These are phyloP conservation scores for Macrobrachium rosenbergii DNA, from an alignment of 1,140 invertebrate species.

Conservation along the genomic window DNA sequence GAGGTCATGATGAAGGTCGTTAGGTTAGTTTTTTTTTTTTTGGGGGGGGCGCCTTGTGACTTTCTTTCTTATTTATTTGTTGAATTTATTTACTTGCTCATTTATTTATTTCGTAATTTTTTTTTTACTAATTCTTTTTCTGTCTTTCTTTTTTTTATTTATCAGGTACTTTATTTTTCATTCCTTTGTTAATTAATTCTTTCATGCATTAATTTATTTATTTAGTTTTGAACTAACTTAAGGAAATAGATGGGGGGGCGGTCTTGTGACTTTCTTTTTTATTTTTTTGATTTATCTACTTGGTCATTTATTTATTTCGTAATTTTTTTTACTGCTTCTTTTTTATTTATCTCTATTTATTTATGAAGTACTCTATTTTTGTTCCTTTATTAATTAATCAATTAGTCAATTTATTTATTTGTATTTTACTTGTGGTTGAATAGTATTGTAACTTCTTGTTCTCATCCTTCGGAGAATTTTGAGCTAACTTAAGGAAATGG, in stretches of 20 bases:
- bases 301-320: too few species aligned
- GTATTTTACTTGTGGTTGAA: not conserved
- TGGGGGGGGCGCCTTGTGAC: too few species aligned
- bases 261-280: too few species aligned
- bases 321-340: not conserved
- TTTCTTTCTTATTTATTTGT: not conserved
- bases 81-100: not conserved
- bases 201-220: too few species aligned
- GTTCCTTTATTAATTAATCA: not conserved
- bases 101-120: not conserved
- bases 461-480: too few species aligned
- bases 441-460: too few species aligned
- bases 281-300: too few species aligned
- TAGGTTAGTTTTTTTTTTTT: not conserved
- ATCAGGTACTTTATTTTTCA: not conserved
- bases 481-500: too few species aligned
- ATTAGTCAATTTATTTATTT: not conserved
- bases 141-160: not conserved
- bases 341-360: not conserved
- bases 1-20: not conserved
- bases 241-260: too few species aligned
- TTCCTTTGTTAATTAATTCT: not conserved
- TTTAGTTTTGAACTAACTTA: too few species aligned
- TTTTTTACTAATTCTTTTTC: not conserved
- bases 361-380: not conserved